A percentile compares a stretch with the other conserved stretches of the same genome.
Evolutionary conservation across 2,888 invertebrate genomes (phyloP).

Genomic region (Folsomia manolachei): DNA sequence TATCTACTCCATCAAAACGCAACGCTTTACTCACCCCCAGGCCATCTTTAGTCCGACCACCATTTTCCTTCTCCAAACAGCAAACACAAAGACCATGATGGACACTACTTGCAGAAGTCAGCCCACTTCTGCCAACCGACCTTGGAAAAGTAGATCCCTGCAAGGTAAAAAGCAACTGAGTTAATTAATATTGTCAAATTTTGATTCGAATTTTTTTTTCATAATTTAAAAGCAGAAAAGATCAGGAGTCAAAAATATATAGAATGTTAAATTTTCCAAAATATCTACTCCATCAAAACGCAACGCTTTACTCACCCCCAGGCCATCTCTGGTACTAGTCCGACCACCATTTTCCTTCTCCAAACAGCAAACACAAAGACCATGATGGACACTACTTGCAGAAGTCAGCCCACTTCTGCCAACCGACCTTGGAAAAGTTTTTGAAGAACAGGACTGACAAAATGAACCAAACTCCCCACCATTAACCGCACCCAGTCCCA

Average conservation of each 20-base stretch:
- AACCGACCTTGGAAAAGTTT: conserved; percentile 47
- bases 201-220: too few relatives aligned
- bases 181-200: conserved; percentile 1
- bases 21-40: conserved; percentile 42
- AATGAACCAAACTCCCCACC: conserved; percentile 16
- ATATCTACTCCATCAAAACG: too few relatives aligned
- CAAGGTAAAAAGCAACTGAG: conserved; percentile 52
- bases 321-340: too few relatives aligned
- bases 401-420: not conserved
- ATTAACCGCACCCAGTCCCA: conserved; percentile 33
- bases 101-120: conserved; percentile 9
- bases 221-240: too few relatives aligned
- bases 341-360: conserved; percentile 18
- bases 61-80: conserved; percentile 34
- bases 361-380: conserved; percentile 45
- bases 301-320: conserved; percentile 43
- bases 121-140: conserved; percentile 12
- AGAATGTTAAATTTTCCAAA: too few relatives aligned
- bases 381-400: conserved; percentile 30
- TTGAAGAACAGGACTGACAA: conserved; percentile 39
- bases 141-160: conserved; percentile 57
- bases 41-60: too few relatives aligned
- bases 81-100: conserved; percentile 43
- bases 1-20: too few relatives aligned
- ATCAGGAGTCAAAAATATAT: too few relatives aligned